Evolutionary conservation across 2,888 invertebrate genomes (phyloP).

Genomic region (Ectobius pallidus): DNA sequence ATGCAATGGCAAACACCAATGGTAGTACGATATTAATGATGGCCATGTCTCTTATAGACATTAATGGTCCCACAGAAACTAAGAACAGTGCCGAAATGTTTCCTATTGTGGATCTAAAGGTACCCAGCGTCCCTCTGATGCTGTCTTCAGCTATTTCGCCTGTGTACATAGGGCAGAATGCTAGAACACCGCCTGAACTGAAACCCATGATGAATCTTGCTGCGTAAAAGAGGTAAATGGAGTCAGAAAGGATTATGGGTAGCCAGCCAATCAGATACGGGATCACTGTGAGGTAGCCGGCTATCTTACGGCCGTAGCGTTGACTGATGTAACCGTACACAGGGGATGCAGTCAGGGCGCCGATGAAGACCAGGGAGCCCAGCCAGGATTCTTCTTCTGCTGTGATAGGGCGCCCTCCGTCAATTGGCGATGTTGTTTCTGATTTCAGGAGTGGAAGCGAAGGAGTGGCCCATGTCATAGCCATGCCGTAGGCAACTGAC

Average conservation of each 20-base stretch:
- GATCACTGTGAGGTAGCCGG: not conserved
- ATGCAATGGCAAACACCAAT: conserved; percentile 56
- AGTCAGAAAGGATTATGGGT: not conserved
- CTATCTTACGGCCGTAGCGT: not conserved
- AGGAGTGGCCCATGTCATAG: not conserved
- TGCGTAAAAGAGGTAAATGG: not conserved
- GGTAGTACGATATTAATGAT: conserved; percentile 59
- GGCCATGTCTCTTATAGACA: conserved; percentile 59
- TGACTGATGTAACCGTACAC: not conserved
- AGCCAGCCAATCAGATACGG: not conserved
- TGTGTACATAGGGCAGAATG: not conserved
- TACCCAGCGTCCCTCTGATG: not conserved
- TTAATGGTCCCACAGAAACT: not conserved
- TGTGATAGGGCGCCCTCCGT: no score
- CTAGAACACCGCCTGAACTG: not conserved
- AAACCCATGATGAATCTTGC: not conserved
- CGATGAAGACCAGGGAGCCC: not conserved
- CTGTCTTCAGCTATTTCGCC: not conserved
- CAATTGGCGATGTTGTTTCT: no score
- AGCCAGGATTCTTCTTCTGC: not conserved
- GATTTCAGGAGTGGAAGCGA: not conserved
- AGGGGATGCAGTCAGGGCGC: not conserved
- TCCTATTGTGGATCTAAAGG: not conserved
- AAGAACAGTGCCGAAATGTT: conserved; percentile 49
- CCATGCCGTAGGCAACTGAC: not conserved